Percentiles rank a stretch among this genome's conserved stretches.
phyloP scores from a whole-genome alignment of 2,888 invertebrate species.

The Microdon myrmicae region DNA sequence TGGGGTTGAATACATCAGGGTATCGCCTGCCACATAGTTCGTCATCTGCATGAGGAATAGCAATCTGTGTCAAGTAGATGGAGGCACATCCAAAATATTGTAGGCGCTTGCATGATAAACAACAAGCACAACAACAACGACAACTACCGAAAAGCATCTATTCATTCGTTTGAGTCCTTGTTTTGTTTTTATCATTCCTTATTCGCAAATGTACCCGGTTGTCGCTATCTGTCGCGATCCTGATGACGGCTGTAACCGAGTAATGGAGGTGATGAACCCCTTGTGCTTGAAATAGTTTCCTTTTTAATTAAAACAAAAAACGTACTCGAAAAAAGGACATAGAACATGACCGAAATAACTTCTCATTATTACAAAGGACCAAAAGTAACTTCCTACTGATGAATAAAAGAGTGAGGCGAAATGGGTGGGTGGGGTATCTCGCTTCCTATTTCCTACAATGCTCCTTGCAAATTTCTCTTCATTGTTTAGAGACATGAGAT shows the following conservation, averaged over 20 bases:
- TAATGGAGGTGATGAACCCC: slow-evolving; percentile 28
- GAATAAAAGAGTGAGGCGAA: too few species aligned
- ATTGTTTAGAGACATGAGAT: too few species aligned
- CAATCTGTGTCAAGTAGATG: slow-evolving; percentile 46
- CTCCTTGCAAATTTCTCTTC: slow-evolving; percentile 4
- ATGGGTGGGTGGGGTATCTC: neutral
- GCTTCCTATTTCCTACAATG: slow-evolving; percentile 4
- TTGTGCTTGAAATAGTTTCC: slow-evolving; percentile 45
- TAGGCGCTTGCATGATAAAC: too few species aligned
- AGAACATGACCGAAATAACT: slow-evolving; percentile 29
- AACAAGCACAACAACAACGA: too few species aligned
- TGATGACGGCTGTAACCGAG: slow-evolving; percentile 4
- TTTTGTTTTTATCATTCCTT: slow-evolving; percentile 21
- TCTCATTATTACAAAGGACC: slow-evolving; percentile 37
- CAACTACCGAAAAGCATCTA: slow-evolving; percentile 41
- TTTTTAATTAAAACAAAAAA: slow-evolving; percentile 36
- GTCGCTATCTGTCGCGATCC: neutral
- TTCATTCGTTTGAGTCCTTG: slow-evolving; percentile 40
- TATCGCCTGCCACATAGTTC: slow-evolving; percentile 13
- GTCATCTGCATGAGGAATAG: slow-evolving; percentile 24
- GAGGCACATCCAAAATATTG: slow-evolving; percentile 46
- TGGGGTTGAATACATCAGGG: slow-evolving; percentile 1
- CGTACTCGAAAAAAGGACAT: slow-evolving; percentile 5
- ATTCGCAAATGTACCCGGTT: neutral
- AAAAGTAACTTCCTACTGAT: slow-evolving; percentile 16